Evolutionary conservation across 2,113 vertebrate species (phyloP).

Genomic region (Stercorarius parasiticus): DNA sequence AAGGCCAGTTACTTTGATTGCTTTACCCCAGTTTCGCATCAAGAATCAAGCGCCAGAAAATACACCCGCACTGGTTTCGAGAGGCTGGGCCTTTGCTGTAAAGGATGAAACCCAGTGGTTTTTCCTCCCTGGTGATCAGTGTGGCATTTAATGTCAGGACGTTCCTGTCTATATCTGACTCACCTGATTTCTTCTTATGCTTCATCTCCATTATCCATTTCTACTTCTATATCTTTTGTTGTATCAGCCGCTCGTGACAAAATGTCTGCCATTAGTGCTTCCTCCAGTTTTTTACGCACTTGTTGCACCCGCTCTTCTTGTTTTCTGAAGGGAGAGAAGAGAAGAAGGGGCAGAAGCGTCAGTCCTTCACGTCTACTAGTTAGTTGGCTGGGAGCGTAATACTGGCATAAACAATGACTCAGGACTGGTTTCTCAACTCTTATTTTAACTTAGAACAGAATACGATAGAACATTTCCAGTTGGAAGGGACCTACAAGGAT

Average conservation of each 20-base stretch:
- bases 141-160: not conserved
- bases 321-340: conserved; percentile 75
- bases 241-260: conserved; percentile 84
- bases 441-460: not conserved
- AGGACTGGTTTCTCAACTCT: not conserved
- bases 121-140: not conserved
- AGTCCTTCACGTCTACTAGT: not conserved
- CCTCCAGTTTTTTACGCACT: conserved; percentile 89
- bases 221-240: conserved; percentile 67
- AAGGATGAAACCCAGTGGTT: not conserved
- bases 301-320: conserved; percentile 89
- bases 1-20: not conserved
- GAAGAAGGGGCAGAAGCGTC: not conserved
- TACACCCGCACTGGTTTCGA: not conserved
- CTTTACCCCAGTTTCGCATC: not conserved
- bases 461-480: not conserved
- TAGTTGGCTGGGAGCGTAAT: not conserved
- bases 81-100: not conserved
- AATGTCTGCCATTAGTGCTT: conserved; percentile 87
- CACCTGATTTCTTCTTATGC: conserved; percentile 74
- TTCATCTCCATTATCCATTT: conserved; percentile 74
- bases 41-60: not conserved
- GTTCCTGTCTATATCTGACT: not conserved
- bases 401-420: too few relatives aligned
- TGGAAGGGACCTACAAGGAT: not conserved